Evolutionary conservation across 2,888 invertebrate genomes (phyloP).

Genomic region (Neocrepidodera transversa): DNA sequence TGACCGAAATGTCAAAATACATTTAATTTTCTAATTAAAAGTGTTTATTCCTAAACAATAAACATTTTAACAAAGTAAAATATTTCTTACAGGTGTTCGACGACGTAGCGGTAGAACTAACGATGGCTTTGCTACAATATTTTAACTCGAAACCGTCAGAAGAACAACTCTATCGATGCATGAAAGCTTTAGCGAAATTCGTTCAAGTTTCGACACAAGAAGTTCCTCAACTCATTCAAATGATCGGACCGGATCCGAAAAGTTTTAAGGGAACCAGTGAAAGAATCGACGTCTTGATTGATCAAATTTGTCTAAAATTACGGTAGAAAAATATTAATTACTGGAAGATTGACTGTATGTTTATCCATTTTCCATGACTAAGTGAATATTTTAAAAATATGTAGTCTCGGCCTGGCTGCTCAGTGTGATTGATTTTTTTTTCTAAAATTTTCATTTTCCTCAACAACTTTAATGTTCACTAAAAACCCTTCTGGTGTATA

Average conservation of each 20-base stretch:
- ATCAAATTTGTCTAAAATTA: constrained; percentile 63
- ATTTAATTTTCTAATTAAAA: no score
- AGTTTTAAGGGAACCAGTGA: constrained; percentile 82
- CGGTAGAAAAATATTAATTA: constrained; percentile 23
- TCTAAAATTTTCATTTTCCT: no score
- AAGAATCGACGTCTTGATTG: constrained; percentile 82
- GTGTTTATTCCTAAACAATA: no score
- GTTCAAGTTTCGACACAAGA: constrained; percentile 79
- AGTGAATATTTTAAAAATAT: no score
- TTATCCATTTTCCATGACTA: neutral
- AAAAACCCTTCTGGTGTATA: no score
- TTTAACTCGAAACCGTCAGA: constrained; percentile 81
- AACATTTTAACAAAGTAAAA: no score
- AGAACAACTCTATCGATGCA: constrained; percentile 82
- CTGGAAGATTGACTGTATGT: neutral
- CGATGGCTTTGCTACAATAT: constrained; percentile 90
- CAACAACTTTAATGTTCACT: no score
- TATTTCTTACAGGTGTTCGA: constrained; percentile 81
- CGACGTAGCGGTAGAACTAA: constrained; percentile 89
- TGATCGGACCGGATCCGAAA: constrained; percentile 88
- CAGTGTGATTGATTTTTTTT: no score
- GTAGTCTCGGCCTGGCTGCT: no score
- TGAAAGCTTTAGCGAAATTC: constrained; percentile 78
- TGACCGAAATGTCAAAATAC: no score
- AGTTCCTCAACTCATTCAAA: constrained; percentile 87